phyloP scores from a whole-genome alignment of 2,888 invertebrate species.

The Pyralis farinalis region DNA sequence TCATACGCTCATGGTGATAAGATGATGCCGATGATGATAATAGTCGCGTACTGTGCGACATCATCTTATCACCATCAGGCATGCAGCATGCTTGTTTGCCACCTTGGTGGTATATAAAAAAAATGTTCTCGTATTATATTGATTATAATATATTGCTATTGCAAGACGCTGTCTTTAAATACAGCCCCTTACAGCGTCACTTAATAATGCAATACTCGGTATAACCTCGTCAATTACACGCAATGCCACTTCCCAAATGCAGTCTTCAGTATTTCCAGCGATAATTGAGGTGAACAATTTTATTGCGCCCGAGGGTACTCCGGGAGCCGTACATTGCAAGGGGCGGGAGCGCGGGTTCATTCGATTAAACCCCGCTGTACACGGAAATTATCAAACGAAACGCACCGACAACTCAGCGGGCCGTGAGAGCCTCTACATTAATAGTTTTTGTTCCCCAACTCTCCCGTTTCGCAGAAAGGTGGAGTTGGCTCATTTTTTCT shows the following conservation, averaged over 20 bases:
- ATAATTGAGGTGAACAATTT: constrained; percentile 63
- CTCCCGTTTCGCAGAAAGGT: constrained; percentile 55
- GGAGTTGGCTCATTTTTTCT: constrained; percentile 41
- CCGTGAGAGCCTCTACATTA: constrained; percentile 70
- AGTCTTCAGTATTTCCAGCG: constrained; percentile 27
- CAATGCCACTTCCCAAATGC: constrained; percentile 27
- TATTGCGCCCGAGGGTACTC: constrained; percentile 42
- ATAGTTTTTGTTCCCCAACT: constrained; percentile 73
- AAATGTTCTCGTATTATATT: too few relatives aligned
- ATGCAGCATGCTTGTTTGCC: too few relatives aligned
- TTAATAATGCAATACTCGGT: not conserved
- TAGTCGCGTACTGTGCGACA: too few relatives aligned
- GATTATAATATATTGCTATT: too few relatives aligned
- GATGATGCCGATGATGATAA: too few relatives aligned
- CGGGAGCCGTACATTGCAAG: constrained; percentile 19
- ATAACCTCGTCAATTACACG: constrained; percentile 4
- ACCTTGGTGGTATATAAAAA: too few relatives aligned
- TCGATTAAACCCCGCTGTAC: constrained; percentile 76
- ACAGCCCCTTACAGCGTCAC: not conserved
- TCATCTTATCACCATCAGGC: too few relatives aligned
- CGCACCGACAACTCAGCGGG: constrained; percentile 70
- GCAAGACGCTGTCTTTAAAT: too few relatives aligned
- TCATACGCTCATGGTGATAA: too few relatives aligned
- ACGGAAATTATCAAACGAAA: constrained; percentile 78
- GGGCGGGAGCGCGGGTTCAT: constrained; percentile 45